Percentiles rank a stretch among this genome's conserved stretches.
Evolutionary conservation across 2,113 vertebrate genomes (phyloP).

Genomic region (Gallinago jamesoni): DNA sequence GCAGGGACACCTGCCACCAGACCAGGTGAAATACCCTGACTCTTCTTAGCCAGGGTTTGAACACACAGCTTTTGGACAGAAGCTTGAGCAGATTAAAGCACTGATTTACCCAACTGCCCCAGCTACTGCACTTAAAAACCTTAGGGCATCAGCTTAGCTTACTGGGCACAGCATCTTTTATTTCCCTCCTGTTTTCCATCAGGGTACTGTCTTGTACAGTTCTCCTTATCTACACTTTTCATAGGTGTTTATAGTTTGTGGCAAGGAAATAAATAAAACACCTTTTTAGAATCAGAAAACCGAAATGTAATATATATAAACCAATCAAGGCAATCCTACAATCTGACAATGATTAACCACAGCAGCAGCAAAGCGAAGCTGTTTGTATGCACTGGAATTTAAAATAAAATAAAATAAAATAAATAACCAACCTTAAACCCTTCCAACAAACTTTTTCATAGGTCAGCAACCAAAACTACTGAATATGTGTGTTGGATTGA

Average conservation of each 20-base stretch:
- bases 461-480: not conserved
- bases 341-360: slow-evolving; percentile 54
- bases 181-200: slow-evolving; percentile 24
- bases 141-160: not conserved
- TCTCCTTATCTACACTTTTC: slow-evolving; percentile 31
- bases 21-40: not conserved
- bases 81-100: not conserved
- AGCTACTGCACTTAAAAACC: not conserved
- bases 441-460: not conserved
- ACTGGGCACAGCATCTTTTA: not conserved
- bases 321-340: slow-evolving; percentile 34
- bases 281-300: slow-evolving; percentile 17
- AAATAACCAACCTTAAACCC: not conserved
- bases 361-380: not conserved
- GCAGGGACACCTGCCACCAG: too few relatives aligned
- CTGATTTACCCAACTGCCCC: not conserved
- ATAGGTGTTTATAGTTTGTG: slow-evolving; percentile 62
- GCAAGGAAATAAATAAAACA: slow-evolving; percentile 60
- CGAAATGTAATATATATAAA: slow-evolving; percentile 55
- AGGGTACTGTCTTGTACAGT: not conserved
- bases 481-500: not conserved
- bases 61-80: not conserved
- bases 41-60: not conserved
- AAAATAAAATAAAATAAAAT: not conserved
- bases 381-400: not conserved